Base-by-base conservation (phyloP, 2,113 vertebrate species). In the Sinosuthora webbiana region DNA sequence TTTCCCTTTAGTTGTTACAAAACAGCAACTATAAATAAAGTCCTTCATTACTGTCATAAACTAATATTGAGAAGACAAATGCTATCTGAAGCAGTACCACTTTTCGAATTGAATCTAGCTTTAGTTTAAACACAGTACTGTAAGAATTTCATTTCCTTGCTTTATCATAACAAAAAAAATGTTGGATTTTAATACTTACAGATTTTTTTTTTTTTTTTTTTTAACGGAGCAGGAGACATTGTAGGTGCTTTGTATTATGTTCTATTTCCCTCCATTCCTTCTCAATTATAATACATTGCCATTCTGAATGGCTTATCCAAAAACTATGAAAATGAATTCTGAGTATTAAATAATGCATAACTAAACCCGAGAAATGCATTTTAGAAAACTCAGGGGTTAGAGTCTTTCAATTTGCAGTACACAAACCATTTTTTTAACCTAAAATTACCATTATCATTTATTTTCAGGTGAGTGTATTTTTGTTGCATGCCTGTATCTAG, bases 291-390 rank as follows among this genome's bases (percentile, higher is more conserved):
- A 82, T 82, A 28, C 4, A 25, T 86, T 93, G 35, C 35, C 14
- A 57, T 88, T 95, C 41, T 50, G 55, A 93, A 87, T 44, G 63
- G 15, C 42, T 95, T 91, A 73, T 82, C 35, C 81, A 83, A 64
- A 78, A 94, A 67, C n/a, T 42, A 33, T 30, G 42, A 70, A 93
- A 87, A 94, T 86, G 18, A 94, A 77, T 86, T 89, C 62, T 70
- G 52, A 90, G 90, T 91, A 90, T 88, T 96, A 89, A 94, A 89
- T 88, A 89, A 93, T 79, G 31, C 47, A 79, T 79, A 85, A 50
- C 42, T 83, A 91, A 95, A 95, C 50, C 41, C 93, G 79, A 52
- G 91, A 95, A 95, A 81, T 68, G 15, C n/a, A 82, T 89, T 95
- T 94, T 42, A 87, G 37, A 92, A 88, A 80, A 93, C 41, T 47